A percentile compares a stretch with the other conserved stretches of the same genome.
Conservation (phyloP, 2,888 invertebrate genomes). For the Eupithecia dodoneata region DNA sequence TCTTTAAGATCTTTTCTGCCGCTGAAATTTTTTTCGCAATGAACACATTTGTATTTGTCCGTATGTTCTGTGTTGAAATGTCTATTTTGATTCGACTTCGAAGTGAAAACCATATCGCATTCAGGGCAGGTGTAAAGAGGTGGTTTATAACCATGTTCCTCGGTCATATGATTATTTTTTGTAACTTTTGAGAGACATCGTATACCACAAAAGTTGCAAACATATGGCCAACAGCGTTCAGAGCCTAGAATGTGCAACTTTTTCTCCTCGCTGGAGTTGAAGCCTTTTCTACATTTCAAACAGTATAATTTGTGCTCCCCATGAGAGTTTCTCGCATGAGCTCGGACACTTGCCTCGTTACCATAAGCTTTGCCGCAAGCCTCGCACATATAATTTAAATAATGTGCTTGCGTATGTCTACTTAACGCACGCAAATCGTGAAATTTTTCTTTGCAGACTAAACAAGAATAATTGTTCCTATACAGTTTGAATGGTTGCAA, state of each 20-base stretch:
- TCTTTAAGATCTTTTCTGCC: slow-evolving; percentile 30
- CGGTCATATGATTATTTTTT: slow-evolving; percentile 44
- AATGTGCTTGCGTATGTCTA: slow-evolving; percentile 40
- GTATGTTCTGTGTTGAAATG: slow-evolving; percentile 50
- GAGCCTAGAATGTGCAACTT: slow-evolving; percentile 44
- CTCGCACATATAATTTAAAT: slow-evolving; percentile 41
- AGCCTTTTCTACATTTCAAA: slow-evolving; percentile 38
- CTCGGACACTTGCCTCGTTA: slow-evolving; percentile 32
- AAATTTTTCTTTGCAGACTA: slow-evolving; percentile 37
- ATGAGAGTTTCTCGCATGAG: slow-evolving; percentile 34
- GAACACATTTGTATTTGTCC: slow-evolving; percentile 36
- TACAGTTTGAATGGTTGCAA: slow-evolving; percentile 42
- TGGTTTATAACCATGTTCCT: slow-evolving; percentile 47
- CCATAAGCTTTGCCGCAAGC: slow-evolving; percentile 42
- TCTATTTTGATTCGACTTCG: slow-evolving; percentile 40
- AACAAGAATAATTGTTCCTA: slow-evolving; percentile 36
- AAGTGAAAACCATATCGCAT: slow-evolving; percentile 49
- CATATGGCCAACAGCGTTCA: slow-evolving; percentile 48
- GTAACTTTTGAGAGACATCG: slow-evolving; percentile 48
- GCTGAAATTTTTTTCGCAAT: slow-evolving; percentile 39
- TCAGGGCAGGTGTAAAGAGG: slow-evolving; percentile 48
- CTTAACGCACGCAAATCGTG: slow-evolving; percentile 39
- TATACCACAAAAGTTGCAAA: slow-evolving; percentile 49
- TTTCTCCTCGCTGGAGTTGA: slow-evolving; percentile 41
- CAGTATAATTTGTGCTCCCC: slow-evolving; percentile 34